phyloP scores from a whole-genome alignment of 2,113 vertebrate species.

The Lophochroa leadbeateri region DNA sequence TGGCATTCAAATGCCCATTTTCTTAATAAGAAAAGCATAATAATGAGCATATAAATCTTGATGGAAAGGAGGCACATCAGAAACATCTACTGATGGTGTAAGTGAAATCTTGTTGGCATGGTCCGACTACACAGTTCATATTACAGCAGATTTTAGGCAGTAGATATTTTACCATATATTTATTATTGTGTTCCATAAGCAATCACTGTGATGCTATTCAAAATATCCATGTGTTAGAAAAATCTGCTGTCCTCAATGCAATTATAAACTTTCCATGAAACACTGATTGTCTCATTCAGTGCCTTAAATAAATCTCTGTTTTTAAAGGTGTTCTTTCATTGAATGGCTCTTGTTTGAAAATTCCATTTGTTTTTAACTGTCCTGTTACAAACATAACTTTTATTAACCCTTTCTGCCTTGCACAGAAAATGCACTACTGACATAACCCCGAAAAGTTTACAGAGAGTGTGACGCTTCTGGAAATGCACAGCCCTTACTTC shows the following conservation, averaged over 20 bases:
- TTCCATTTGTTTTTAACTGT: background rate
- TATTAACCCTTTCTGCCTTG: background rate
- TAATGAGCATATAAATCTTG: background rate
- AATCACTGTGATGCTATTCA: background rate
- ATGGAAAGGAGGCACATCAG: background rate
- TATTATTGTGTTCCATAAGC: background rate
- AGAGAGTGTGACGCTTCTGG: background rate
- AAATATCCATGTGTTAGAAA: background rate
- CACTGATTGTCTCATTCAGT: background rate
- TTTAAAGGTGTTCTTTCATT: background rate
- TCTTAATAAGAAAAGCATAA: background rate
- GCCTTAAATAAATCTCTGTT: background rate
- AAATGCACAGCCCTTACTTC: background rate
- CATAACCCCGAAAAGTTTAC: background rate
- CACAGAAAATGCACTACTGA: background rate
- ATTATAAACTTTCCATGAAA: background rate
- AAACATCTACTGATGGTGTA: background rate
- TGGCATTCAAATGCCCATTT: background rate
- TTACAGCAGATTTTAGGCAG: background rate
- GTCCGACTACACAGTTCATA: background rate
- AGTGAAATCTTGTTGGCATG: background rate
- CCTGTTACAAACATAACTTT: background rate
- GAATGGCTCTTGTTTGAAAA: background rate
- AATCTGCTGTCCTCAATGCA: accelerated
- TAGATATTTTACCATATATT: background rate